Evolutionary conservation across 2,888 invertebrate genomes (phyloP), one percentile per base, ranked within the genome.

Genomic region (Drosophila nr. perissopoda): DNA sequence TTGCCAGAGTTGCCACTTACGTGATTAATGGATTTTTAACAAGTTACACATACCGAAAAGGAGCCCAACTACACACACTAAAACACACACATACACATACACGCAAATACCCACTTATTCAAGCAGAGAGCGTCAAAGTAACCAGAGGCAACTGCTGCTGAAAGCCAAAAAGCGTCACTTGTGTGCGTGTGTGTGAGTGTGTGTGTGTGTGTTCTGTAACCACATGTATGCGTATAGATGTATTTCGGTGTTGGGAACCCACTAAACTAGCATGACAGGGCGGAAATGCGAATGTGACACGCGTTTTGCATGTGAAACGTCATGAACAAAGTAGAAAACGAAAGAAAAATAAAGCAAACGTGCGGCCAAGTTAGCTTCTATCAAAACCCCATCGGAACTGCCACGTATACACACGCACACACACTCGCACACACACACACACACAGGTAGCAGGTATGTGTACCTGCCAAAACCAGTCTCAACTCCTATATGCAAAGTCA

Each of bases 11-110:
- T 87, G 87, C 87, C 87, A 85, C 88, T 91, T 88, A 89, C 80
- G 87, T 91, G 91, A 91, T 91, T 91, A 91, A 91, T 91, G 91
- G 87, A 83, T 90, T 91, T 91, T 89, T 86, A 89, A 91, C 89
- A 89, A 91, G 90, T 90, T 90, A 74, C 90, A 79, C 83, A 82
- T 82, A 76, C 68, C 74, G 67, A 76, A 80, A 78, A 78, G 74
- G 71, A 76, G 61, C 64, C 62, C 61, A 69, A 76, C 68, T 66
- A 65, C 57, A 80, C 66, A 59, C 69, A 58, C 45, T 61, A 62
- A 27, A 67, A 62, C 62, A 64, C 60, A 2, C 21, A 45, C 45
- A 62, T 57, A 64, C 63, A 27, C 68, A 57, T 56, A 66, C 60
- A 59, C 49, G 48, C 53, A 67, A 33, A 52, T 66, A 74, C 58